These are phyloP conservation scores for Tiaroga cobitis DNA, from an alignment of 2,797 vertebrate genomes.

Conservation along the genomic window DNA sequence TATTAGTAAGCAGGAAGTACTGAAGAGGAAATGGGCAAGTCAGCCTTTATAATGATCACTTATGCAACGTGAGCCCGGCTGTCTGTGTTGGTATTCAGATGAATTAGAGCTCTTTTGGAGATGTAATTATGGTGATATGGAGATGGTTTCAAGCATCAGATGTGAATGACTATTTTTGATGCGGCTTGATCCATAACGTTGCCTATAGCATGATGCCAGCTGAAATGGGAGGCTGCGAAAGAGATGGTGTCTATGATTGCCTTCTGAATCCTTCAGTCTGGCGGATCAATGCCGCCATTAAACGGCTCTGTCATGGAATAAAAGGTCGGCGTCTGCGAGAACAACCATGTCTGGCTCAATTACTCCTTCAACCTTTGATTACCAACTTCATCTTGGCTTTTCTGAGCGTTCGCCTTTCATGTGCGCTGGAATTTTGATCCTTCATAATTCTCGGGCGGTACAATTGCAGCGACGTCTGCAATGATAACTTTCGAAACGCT, in stretches of 20 bases:
- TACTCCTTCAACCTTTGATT: slow-evolving; percentile 84
- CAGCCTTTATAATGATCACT: slow-evolving; percentile 59
- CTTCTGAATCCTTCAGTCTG: slow-evolving; percentile 82
- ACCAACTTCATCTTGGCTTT: slow-evolving; percentile 83
- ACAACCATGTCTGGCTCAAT: slow-evolving; percentile 80
- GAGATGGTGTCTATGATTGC: slow-evolving; percentile 83
- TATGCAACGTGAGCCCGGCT: slow-evolving; percentile 58
- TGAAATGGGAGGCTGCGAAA: slow-evolving; percentile 80
- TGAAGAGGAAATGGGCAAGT: slow-evolving; percentile 50
- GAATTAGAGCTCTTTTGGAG: slow-evolving; percentile 75
- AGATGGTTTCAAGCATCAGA: slow-evolving; percentile 81
- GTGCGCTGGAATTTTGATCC: slow-evolving; percentile 76
- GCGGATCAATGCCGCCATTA: slow-evolving; percentile 85
- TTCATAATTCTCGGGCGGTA: slow-evolving; percentile 81
- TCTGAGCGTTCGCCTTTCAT: slow-evolving; percentile 61
- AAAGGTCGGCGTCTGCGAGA: slow-evolving; percentile 82
- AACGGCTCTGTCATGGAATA: slow-evolving; percentile 80
- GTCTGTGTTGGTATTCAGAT: slow-evolving; percentile 77
- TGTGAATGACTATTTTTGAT: slow-evolving; percentile 86
- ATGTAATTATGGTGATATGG: slow-evolving; percentile 82
- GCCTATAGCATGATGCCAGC: slow-evolving; percentile 79
- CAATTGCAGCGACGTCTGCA: slow-evolving; percentile 80
- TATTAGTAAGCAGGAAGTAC: slow-evolving; percentile 54
- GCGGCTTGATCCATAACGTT: slow-evolving; percentile 79
- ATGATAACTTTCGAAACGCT: slow-evolving; percentile 75